Evolutionary conservation across 2,888 invertebrate genomes (phyloP).

Genomic region (Metellina segmentata): DNA sequence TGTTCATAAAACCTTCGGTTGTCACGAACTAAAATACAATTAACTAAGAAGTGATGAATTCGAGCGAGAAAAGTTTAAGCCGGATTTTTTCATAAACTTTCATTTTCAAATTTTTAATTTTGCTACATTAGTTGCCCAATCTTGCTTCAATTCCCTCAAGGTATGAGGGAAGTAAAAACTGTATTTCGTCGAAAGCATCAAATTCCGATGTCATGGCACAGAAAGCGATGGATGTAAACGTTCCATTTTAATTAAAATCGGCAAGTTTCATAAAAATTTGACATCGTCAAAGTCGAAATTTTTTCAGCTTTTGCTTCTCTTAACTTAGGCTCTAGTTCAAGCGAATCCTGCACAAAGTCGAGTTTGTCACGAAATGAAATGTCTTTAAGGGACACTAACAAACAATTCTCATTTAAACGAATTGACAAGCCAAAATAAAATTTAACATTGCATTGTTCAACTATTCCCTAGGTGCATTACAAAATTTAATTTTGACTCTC

Average conservation of each 20-base stretch:
- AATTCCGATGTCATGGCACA: not conserved
- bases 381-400: not conserved
- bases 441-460: too few species aligned
- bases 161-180: not conserved
- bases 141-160: not conserved
- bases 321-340: not conserved
- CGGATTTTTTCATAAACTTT: not conserved
- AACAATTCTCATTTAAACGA: too few species aligned
- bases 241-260: not conserved
- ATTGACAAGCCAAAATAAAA: too few species aligned
- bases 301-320: not conserved
- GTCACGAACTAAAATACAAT: not conserved
- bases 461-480: too few species aligned
- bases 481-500: too few species aligned
- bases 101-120: not conserved
- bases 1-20: not conserved
- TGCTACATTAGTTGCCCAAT: not conserved
- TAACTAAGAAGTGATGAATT: not conserved
- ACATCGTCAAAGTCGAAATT: not conserved
- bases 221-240: too few species aligned
- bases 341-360: not conserved
- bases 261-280: not conserved
- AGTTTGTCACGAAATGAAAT: not conserved
- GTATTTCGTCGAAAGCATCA: not conserved
- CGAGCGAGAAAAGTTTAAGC: not conserved